Evolutionary conservation across 2,113 vertebrate species (phyloP), one percentile per base, ranked within the genome.

Genomic region (Gasterosteus nipponicus): DNA sequence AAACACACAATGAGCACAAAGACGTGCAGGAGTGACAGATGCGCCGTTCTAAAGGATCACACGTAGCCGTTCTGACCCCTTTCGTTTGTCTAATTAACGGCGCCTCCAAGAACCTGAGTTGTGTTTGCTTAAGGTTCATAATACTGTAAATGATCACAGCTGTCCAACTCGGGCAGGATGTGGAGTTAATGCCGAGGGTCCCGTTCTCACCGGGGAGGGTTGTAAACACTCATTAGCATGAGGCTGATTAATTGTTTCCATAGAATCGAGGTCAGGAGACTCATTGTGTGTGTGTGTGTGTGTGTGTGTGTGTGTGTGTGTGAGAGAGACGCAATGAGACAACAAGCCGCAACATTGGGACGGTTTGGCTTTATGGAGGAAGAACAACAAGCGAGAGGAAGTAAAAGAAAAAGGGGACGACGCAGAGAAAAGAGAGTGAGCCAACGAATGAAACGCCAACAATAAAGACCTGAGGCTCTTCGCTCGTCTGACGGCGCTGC

Each of bases 191-290:
- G 10, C 58, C 11, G 16, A 38, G 73, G 5, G 15, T 59, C 54
- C 46, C 42, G 47, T 41, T 82, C 44, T 62, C 65, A 74, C 39
- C 29, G 49, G 64, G 58, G 38, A 57, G 18, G 22, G 54, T 11
- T 81, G 71, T 80, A 63, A 86, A 83, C 69, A 57, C 61, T 77
- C 72, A 78, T 84, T 86, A 83, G 72, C 72, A 77, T 75, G 82
- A 76, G 7, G 72, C 84, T 78, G 78, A 87, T 84, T 83, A 69
- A 87, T 83, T 81, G 78, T 84, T 84, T 76, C 67, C 59, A 31
- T 31, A 77, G 64, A 59, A 86, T 83, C 81, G 87, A 87, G 86
- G 90, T 87, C 77, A 81, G 31, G 15, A 54, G 69, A 85, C 59
- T 90, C 42, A 53, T 71, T n/a, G 22, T 44, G 63, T 18, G 58